A percentile compares a stretch with the other conserved stretches of the same genome.
Evolutionary conservation across 2,113 vertebrate genomes (phyloP).

Genomic region (Electrona antarctica): DNA sequence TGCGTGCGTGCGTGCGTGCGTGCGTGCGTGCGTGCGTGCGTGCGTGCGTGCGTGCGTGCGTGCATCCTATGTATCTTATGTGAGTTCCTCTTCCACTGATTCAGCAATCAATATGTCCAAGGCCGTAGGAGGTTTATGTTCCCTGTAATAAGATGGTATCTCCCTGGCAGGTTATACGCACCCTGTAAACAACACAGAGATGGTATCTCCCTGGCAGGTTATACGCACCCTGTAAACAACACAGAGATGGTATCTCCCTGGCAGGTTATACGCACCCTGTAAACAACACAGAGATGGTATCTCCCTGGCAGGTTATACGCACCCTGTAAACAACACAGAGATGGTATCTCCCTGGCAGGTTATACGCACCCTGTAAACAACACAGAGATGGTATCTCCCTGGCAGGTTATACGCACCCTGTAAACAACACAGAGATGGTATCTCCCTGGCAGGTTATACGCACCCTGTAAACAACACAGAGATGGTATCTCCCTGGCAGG

Average conservation of each 20-base stretch:
- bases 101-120: conserved; percentile 17
- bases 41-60: too few relatives aligned
- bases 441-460: conserved; percentile 15
- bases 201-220: too few relatives aligned
- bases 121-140: background rate
- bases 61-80: too few relatives aligned
- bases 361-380: conserved; percentile 10
- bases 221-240: conserved; percentile 10
- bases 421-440: too few relatives aligned
- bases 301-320: too few relatives aligned
- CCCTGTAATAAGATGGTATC: conserved; percentile 25
- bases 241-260: conserved; percentile 5
- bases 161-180: conserved; percentile 1
- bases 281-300: conserved; percentile 13
- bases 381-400: conserved; percentile 21
- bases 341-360: too few relatives aligned
- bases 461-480: too few relatives aligned
- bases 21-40: background rate
- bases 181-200: conserved; percentile 12
- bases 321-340: conserved; percentile 8
- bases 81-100: conserved; percentile 3
- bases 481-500: conserved; percentile 23
- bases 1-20: background rate
- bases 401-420: too few relatives aligned
- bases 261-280: too few relatives aligned